Evolutionary conservation across 2,888 invertebrate species (phyloP).

Genomic region (Girardia tigrina): DNA sequence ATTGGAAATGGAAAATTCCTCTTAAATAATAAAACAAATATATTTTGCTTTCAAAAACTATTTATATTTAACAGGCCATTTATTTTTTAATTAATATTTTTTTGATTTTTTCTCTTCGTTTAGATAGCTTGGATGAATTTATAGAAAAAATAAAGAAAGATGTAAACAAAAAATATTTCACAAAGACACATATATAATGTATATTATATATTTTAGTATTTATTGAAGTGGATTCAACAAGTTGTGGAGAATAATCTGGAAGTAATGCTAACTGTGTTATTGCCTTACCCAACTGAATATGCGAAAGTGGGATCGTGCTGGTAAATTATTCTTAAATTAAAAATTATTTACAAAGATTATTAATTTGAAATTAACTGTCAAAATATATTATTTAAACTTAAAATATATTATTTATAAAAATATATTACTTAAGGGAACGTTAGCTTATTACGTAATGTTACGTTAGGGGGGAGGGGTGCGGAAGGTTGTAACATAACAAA

Average conservation of each 20-base stretch:
- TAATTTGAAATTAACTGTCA: too few relatives aligned
- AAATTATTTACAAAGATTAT: neutral
- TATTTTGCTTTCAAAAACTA: too few relatives aligned
- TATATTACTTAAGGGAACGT: too few relatives aligned
- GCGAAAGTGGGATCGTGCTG: conserved; percentile 88
- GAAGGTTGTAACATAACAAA: too few relatives aligned
- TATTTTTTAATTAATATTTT: neutral
- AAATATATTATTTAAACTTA: too few relatives aligned
- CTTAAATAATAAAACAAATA: too few relatives aligned
- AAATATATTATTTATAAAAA: too few relatives aligned
- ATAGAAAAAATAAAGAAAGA: conserved; percentile 79
- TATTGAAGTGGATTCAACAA: conserved; percentile 75
- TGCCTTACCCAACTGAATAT: conserved; percentile 89
- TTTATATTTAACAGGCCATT: too few relatives aligned
- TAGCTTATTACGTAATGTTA: too few relatives aligned
- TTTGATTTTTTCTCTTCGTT: neutral
- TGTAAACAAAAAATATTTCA: conserved; percentile 40
- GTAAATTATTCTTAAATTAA: conserved; percentile 50
- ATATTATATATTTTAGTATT: conserved; percentile 54
- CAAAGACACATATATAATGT: neutral
- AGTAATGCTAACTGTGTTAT: conserved; percentile 75
- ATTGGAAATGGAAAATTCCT: too few relatives aligned
- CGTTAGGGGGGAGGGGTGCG: too few relatives aligned
- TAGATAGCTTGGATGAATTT: conserved; percentile 65
- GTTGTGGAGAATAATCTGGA: conserved; percentile 71